Conservation (phyloP, 2,888 invertebrate genomes). For the Choristoneura rosaceana region DNA sequence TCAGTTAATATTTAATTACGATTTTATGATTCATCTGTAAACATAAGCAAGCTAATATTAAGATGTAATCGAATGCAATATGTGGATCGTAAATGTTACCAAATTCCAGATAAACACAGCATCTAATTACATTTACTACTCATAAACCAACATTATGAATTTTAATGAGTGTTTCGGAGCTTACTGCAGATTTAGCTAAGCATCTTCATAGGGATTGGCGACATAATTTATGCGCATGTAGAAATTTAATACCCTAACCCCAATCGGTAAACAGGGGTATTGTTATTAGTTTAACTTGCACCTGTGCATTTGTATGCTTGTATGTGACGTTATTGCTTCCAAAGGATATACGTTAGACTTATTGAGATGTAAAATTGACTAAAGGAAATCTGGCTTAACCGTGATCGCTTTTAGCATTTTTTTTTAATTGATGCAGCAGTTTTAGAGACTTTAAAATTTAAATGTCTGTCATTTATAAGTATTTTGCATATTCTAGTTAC, state of each 20-base stretch:
- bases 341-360: background rate
- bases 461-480: no score
- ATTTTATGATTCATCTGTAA: constrained; percentile 30
- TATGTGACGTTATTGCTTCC: background rate
- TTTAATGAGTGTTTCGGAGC: constrained; percentile 55
- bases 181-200: background rate
- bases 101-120: constrained; percentile 63
- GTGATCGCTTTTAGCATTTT: no score
- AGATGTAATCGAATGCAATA: constrained; percentile 40
- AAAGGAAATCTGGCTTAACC: background rate
- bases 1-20: constrained; percentile 13
- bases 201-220: constrained; percentile 7
- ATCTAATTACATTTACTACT: constrained; percentile 61
- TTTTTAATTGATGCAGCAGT: no score
- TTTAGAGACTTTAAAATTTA: no score
- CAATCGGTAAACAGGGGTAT: background rate
- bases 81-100: constrained; percentile 44
- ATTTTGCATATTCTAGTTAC: no score
- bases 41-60: constrained; percentile 35
- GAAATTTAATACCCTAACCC: background rate
- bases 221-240: background rate
- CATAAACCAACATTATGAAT: constrained; percentile 65
- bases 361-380: no score
- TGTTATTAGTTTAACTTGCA: background rate
- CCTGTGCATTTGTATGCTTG: background rate